These are phyloP conservation scores for Caenorhabditis uteleia DNA, from an alignment of 2,888 invertebrate species.

Conservation along the genomic window DNA sequence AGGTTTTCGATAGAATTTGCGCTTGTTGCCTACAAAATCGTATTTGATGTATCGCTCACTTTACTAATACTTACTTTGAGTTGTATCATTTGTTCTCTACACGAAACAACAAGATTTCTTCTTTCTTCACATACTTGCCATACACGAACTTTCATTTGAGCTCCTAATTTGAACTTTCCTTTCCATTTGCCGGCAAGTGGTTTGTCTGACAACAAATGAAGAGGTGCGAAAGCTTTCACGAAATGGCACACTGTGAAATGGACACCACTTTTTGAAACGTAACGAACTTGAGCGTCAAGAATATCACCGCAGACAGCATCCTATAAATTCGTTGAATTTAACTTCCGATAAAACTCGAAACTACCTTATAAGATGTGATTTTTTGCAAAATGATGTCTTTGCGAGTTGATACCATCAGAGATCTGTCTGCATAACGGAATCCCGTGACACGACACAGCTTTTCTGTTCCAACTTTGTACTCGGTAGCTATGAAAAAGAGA, in stretches of 20 bases:
- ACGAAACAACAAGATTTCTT: slow-evolving; percentile 49
- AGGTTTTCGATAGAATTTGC: slow-evolving; percentile 17
- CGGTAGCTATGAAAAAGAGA: slow-evolving; percentile 9
- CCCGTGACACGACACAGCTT: slow-evolving; percentile 58
- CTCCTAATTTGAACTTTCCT: slow-evolving; percentile 20
- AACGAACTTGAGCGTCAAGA: slow-evolving; percentile 33
- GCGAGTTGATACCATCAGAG: slow-evolving; percentile 55
- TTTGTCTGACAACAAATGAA: slow-evolving; percentile 47
- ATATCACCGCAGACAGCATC: slow-evolving; percentile 49
- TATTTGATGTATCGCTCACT: too few relatives aligned
- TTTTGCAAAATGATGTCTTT: slow-evolving; percentile 58
- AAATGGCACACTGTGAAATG: slow-evolving; percentile 34
- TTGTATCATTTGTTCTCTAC: slow-evolving; percentile 45
- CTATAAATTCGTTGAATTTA: slow-evolving; percentile 10
- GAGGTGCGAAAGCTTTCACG: slow-evolving; percentile 53
- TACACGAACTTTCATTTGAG: too few relatives aligned
- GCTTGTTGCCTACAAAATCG: neutral
- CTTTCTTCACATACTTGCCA: slow-evolving; percentile 45
- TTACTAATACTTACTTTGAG: slow-evolving; percentile 12
- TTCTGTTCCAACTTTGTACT: slow-evolving; percentile 49
- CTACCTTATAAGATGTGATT: slow-evolving; percentile 49
- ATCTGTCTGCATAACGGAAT: slow-evolving; percentile 54
- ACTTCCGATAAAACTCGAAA: slow-evolving; percentile 1
- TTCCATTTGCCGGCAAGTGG: slow-evolving; percentile 11
- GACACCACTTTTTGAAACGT: slow-evolving; percentile 31